Evolutionary conservation across 2,797 vertebrate species (phyloP).

Genomic region (Sebastolobus alascanus): DNA sequence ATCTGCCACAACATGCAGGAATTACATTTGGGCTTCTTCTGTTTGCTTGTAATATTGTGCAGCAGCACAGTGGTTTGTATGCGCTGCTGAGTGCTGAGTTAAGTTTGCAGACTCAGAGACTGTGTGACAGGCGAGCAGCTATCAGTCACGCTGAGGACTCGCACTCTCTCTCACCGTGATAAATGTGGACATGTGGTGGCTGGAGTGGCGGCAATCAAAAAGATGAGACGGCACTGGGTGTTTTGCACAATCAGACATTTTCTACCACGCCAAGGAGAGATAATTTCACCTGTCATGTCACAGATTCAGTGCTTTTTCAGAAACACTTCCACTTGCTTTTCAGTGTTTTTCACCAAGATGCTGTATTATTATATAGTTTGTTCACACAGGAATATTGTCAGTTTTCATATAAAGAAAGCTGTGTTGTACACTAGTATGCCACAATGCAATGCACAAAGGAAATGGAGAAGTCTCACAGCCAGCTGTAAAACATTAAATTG

Average conservation of each 20-base stretch:
- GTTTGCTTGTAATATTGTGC: not conserved
- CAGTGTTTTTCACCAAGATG: not conserved
- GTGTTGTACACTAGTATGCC: not conserved
- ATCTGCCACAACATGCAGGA: not conserved
- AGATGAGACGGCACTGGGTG: slow-evolving; percentile 2
- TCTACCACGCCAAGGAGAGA: not conserved
- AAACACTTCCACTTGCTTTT: not conserved
- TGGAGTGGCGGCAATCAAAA: slow-evolving; percentile 13
- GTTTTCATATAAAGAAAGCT: not conserved
- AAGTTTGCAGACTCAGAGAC: slow-evolving; percentile 33
- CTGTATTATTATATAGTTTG: not conserved
- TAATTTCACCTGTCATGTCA: not conserved
- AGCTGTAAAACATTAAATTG: not conserved
- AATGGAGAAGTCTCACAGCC: not conserved
- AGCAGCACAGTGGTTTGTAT: not conserved
- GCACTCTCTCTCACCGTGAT: slow-evolving; percentile 21
- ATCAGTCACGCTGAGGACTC: slow-evolving; percentile 22
- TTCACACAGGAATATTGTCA: not conserved
- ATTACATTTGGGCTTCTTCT: not conserved
- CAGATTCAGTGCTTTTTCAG: not conserved
- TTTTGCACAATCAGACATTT: not conserved
- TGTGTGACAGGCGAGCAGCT: slow-evolving; percentile 4
- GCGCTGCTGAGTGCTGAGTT: not conserved
- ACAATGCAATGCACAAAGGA: not conserved
- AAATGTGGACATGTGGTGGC: slow-evolving; percentile 27